phyloP scores from a whole-genome alignment of 2,113 vertebrate species.

The Arenaria interpres region DNA sequence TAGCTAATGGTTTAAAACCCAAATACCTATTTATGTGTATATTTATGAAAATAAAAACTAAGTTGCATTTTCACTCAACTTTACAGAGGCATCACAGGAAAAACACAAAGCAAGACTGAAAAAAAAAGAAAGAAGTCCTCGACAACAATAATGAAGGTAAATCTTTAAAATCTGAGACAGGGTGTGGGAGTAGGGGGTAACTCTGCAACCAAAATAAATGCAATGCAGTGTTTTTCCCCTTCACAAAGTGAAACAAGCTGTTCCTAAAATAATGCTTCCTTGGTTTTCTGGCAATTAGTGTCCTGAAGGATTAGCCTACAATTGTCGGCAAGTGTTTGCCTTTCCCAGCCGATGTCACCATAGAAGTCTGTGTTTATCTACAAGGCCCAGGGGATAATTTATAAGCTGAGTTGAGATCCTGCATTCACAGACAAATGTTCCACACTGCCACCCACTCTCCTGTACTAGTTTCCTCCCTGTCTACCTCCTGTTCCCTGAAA shows the following conservation, averaged over 20 bases:
- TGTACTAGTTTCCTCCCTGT: neutral
- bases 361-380: constrained; percentile 54
- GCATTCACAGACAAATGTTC: neutral
- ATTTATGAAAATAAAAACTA: neutral
- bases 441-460: neutral
- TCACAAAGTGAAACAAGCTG: constrained; percentile 43
- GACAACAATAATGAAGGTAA: neutral
- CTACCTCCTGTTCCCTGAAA: neutral
- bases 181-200: neutral
- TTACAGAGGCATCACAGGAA: neutral
- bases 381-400: constrained; percentile 25
- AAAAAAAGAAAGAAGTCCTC: neutral
- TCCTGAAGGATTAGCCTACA: constrained; percentile 39
- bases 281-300: constrained; percentile 34
- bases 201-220: constrained; percentile 24
- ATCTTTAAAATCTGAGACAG: neutral
- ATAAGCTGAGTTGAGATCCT: constrained; percentile 3
- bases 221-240: neutral
- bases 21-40: neutral
- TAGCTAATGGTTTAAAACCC: neutral
- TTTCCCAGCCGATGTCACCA: constrained; percentile 22
- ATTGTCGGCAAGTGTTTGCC: neutral
- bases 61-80: neutral
- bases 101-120: neutral
- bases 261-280: constrained; percentile 35